Percentiles rank a stretch among this genome's conserved stretches.
Evolutionary conservation across 2,888 invertebrate genomes (phyloP).

Genomic region (Fragum fragum): DNA sequence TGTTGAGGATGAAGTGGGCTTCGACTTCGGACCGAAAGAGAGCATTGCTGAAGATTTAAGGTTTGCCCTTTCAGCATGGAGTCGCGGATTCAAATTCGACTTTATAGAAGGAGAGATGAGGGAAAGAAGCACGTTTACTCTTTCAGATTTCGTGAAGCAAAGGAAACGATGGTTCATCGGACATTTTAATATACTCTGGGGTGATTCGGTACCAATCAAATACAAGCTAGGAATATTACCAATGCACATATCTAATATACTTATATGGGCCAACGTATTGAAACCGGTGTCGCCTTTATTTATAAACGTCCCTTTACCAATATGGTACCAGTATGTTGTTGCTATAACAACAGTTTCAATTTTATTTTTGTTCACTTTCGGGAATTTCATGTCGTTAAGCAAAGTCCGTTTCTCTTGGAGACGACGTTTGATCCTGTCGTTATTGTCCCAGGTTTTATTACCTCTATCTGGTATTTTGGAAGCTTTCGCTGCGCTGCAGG

Average conservation of each 20-base stretch:
- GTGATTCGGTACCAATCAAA: conserved; percentile 56
- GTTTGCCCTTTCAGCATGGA: conserved; percentile 67
- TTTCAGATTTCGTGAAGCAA: conserved; percentile 67
- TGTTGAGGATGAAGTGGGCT: conserved; percentile 64
- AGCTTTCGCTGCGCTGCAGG: conserved; percentile 61
- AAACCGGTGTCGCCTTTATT: conserved; percentile 57
- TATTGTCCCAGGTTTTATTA: conserved; percentile 55
- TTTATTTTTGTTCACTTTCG: conserved; percentile 65
- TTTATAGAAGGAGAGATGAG: conserved; percentile 71
- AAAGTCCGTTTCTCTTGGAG: conserved; percentile 53
- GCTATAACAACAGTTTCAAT: conserved; percentile 66
- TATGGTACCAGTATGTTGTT: conserved; percentile 54
- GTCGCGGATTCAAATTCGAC: conserved; percentile 64
- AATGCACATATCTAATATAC: conserved; percentile 63
- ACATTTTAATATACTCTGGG: conserved; percentile 61
- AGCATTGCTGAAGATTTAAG: conserved; percentile 69
- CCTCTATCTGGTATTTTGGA: conserved; percentile 65
- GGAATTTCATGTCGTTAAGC: conserved; percentile 68
- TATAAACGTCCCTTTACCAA: conserved; percentile 63
- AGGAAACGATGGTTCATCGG: conserved; percentile 70
- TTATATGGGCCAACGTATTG: conserved; percentile 58
- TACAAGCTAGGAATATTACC: conserved; percentile 67
- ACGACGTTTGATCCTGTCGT: conserved; percentile 46
- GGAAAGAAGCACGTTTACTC: conserved; percentile 67
- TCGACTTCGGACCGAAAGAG: conserved; percentile 70